Evolutionary conservation across 2,113 vertebrate species (phyloP).

Genomic region (Istiophorus platypterus): DNA sequence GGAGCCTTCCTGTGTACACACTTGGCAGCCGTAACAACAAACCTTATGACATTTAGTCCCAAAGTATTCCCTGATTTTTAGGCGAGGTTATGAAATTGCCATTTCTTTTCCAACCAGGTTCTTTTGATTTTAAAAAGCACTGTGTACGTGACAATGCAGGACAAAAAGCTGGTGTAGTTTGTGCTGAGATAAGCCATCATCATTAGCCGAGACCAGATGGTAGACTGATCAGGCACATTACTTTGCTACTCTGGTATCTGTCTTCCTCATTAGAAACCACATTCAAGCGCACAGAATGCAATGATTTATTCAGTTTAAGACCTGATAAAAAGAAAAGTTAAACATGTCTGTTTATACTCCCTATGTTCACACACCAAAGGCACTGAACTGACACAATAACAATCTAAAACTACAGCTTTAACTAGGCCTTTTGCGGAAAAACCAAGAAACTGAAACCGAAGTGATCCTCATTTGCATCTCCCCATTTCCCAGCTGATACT

Average conservation of each 20-base stretch:
- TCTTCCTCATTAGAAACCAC: slow-evolving; percentile 52
- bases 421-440: not conserved
- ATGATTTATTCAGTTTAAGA: slow-evolving; percentile 33
- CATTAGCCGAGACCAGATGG: slow-evolving; percentile 71
- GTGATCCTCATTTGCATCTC: slow-evolving; percentile 13
- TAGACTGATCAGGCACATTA: slow-evolving; percentile 67
- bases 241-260: slow-evolving; percentile 65
- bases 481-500: slow-evolving; percentile 3
- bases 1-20: not conserved
- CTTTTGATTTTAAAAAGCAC: slow-evolving; percentile 9
- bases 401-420: not conserved
- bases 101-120: slow-evolving; percentile 5
- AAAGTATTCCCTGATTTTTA: not conserved
- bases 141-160: slow-evolving; percentile 47
- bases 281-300: slow-evolving; percentile 21
- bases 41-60: not conserved
- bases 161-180: slow-evolving; percentile 43
- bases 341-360: not conserved
- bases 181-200: slow-evolving; percentile 62
- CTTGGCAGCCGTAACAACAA: slow-evolving; percentile 19
- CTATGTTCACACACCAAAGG: slow-evolving; percentile 21
- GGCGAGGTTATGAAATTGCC: slow-evolving; percentile 5
- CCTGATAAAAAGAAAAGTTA: not conserved
- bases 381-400: not conserved
- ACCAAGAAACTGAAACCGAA: not conserved